A percentile compares a stretch with the other conserved stretches of the same genome.
These are phyloP conservation scores for Arremon aurantiirostris DNA, from an alignment of 2,797 vertebrate species.

Conservation along the genomic window DNA sequence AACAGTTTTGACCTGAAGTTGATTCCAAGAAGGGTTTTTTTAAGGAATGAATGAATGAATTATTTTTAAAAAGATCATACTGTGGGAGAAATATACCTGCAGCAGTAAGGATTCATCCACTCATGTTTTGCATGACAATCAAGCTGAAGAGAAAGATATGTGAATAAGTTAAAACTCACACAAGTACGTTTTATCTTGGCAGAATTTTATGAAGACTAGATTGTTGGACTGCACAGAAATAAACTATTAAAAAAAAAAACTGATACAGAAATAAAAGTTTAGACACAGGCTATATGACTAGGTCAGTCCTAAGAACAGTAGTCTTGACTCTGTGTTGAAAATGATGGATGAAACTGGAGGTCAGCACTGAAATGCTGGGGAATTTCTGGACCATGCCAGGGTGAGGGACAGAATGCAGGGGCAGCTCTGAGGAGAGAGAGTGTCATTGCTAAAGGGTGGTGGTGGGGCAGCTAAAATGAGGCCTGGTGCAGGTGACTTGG, in stretches of 20 bases:
- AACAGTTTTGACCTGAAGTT: conserved; percentile 66
- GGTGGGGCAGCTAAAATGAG: neutral
- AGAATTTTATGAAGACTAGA: neutral
- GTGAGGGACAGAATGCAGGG: neutral
- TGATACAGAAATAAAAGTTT: neutral
- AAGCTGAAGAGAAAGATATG: neutral
- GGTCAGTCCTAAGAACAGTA: neutral
- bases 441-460: neutral
- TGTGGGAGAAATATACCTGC: conserved; percentile 14
- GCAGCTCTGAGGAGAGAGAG: neutral
- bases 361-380: neutral
- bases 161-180: neutral
- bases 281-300: neutral
- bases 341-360: neutral
- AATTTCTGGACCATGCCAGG: neutral
- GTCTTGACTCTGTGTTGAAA: neutral
- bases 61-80: neutral
- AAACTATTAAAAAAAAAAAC: neutral
- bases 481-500: accelerated
- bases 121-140: conserved; percentile 3
- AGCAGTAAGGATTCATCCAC: neutral
- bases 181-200: neutral
- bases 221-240: neutral
- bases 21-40: conserved; percentile 27
- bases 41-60: neutral